A percentile compares a stretch with the other conserved stretches of the same genome.
phyloP scores from a whole-genome alignment of 2,888 invertebrate genomes.

The Nephrotoma appendiculata region DNA sequence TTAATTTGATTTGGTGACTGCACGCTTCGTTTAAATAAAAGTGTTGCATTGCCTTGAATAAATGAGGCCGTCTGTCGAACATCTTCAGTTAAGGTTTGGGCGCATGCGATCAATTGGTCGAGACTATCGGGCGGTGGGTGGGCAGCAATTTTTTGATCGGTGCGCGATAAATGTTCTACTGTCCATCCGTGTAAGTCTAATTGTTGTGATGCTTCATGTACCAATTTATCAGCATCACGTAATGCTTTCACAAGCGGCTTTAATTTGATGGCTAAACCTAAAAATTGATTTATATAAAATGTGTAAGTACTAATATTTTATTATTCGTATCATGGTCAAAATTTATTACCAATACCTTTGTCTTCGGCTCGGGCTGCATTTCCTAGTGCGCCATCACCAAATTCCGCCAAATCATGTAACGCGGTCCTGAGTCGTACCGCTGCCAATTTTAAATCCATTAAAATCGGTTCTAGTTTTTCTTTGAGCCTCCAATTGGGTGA shows the following conservation, averaged over 20 bases:
- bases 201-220: constrained; percentile 60
- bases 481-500: constrained; percentile 68
- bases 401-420: constrained; percentile 74
- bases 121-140: constrained; percentile 58
- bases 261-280: constrained; percentile 58
- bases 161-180: constrained; percentile 43
- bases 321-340: neutral
- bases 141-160: constrained; percentile 28
- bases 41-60: constrained; percentile 72
- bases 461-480: constrained; percentile 59
- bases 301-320: neutral
- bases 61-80: constrained; percentile 80
- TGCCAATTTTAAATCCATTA: constrained; percentile 72
- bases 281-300: constrained; percentile 23
- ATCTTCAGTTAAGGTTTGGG: constrained; percentile 76
- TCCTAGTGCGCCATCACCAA: constrained; percentile 75
- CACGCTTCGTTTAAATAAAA: constrained; percentile 53
- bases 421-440: constrained; percentile 64
- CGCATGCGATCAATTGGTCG: constrained; percentile 77
- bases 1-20: constrained; percentile 17
- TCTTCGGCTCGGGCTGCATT: constrained; percentile 73
- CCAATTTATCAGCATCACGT: constrained; percentile 62
- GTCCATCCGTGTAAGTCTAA: constrained; percentile 70
- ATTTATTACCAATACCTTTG: constrained; percentile 38
- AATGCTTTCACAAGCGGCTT: constrained; percentile 66